Conservation (phyloP, 2,888 invertebrate species). For the Geophilus truncorum region DNA sequence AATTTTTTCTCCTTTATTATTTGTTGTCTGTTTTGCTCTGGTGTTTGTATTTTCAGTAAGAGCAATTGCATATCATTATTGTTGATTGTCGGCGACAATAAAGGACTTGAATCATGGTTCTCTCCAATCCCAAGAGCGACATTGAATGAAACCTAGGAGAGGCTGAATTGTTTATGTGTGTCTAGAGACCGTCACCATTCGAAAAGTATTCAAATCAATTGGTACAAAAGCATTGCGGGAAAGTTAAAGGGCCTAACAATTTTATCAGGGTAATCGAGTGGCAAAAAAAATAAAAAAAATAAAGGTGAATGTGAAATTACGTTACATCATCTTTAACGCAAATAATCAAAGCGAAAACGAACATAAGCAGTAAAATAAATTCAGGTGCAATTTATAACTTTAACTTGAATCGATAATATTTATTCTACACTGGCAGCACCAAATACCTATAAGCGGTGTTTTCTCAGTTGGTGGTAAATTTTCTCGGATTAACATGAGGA, state of each 20-base stretch:
- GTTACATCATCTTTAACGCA: background rate
- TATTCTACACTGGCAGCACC: background rate
- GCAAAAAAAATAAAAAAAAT: background rate
- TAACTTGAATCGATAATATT: background rate
- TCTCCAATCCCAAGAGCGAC: background rate
- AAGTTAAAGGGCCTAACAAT: too few species aligned
- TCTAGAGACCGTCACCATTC: background rate
- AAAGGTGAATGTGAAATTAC: too few species aligned
- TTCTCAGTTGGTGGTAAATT: constrained; percentile 81
- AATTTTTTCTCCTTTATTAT: background rate
- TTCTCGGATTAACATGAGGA: constrained; percentile 80
- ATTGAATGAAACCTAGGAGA: background rate
- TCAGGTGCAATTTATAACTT: background rate
- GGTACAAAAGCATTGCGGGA: too few species aligned
- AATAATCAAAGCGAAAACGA: background rate
- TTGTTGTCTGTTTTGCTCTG: background rate
- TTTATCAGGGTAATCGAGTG: too few species aligned
- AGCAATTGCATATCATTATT: background rate
- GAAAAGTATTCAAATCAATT: background rate
- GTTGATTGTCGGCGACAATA: background rate
- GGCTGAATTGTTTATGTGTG: background rate
- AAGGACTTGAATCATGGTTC: background rate
- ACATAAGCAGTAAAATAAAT: background rate
- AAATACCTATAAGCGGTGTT: constrained; percentile 72
- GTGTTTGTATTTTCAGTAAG: background rate